These are phyloP conservation scores for Notodonta ziczac DNA, from an alignment of 2,888 invertebrate genomes.

Conservation along the genomic window DNA sequence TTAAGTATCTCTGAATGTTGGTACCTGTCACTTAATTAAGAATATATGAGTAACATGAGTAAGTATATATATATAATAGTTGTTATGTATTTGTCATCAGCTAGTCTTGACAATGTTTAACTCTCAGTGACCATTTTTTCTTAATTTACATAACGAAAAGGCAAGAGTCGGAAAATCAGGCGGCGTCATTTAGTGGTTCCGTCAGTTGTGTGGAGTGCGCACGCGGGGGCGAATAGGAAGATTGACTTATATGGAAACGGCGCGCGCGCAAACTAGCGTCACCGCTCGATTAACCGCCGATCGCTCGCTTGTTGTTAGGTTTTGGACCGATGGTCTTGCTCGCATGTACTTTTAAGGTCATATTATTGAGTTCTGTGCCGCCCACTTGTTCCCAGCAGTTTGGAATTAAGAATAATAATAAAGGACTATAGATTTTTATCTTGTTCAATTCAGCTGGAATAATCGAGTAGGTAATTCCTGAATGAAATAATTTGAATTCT, in stretches of 20 bases:
- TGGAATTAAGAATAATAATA: constrained; percentile 25
- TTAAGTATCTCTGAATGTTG: no score
- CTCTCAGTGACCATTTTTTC: constrained; percentile 38
- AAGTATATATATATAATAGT: no score
- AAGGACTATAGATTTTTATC: constrained; percentile 13
- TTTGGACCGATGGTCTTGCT: constrained; percentile 62
- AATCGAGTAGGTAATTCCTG: constrained; percentile 8
- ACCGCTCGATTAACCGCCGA: constrained; percentile 69
- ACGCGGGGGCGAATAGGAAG: constrained; percentile 82
- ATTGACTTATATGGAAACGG: constrained; percentile 72
- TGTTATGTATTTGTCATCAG: constrained; percentile 23
- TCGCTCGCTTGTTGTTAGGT: constrained; percentile 56
- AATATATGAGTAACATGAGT: no score
- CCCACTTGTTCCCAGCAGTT: constrained; percentile 50
- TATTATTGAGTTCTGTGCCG: constrained; percentile 62
- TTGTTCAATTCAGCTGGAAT: constrained; percentile 11
- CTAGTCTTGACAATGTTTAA: constrained; percentile 28
- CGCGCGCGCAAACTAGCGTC: constrained; percentile 66
- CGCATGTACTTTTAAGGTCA: constrained; percentile 72
- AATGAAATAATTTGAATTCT: constrained; percentile 15
- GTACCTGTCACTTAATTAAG: no score
- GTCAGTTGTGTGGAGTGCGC: constrained; percentile 49
- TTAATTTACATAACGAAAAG: constrained; percentile 62
- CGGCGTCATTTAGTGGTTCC: constrained; percentile 55
- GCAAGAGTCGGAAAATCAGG: constrained; percentile 59